These are phyloP conservation scores for Scaptomyza reducta DNA, from an alignment of 2,888 invertebrate genomes.

Conservation along the genomic window DNA sequence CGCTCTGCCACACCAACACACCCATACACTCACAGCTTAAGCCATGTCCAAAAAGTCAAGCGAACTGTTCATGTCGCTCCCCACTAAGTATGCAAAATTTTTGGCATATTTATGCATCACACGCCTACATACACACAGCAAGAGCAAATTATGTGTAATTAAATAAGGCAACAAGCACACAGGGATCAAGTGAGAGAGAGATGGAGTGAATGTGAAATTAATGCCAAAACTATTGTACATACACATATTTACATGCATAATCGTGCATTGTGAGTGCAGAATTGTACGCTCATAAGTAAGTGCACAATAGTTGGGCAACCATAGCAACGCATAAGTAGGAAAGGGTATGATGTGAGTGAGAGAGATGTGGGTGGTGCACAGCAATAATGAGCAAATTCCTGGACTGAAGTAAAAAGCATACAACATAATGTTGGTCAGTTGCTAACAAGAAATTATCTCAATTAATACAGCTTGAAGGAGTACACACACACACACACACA, in stretches of 20 bases:
- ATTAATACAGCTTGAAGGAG: neutral
- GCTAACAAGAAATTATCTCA: conserved; percentile 1
- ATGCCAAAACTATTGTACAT: conserved; percentile 53
- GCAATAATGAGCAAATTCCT: neutral
- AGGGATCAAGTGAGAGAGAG: neutral
- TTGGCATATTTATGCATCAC: conserved; percentile 52
- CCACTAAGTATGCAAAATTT: conserved; percentile 53
- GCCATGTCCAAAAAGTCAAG: conserved; percentile 57
- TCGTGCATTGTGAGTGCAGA: conserved; percentile 16
- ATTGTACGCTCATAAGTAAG: conserved; percentile 48
- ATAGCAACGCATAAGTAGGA: neutral
- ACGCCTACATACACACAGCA: conserved; percentile 16
- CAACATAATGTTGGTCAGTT: conserved; percentile 8
- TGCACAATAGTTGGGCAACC: conserved; percentile 35
- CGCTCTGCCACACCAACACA: conserved; percentile 33
- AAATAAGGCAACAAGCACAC: conserved; percentile 49
- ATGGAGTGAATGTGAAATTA: conserved; percentile 40
- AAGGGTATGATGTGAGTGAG: neutral
- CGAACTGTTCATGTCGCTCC: conserved; percentile 36
- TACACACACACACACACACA: neutral
- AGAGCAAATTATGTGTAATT: conserved; percentile 62
- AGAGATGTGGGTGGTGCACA: neutral
- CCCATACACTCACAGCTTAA: conserved; percentile 20
- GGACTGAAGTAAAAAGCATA: neutral
- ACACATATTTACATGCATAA: neutral